These are phyloP conservation scores for Dolichotis patagonum DNA, from an alignment of 2,113 vertebrate genomes.

Conservation along the genomic window DNA sequence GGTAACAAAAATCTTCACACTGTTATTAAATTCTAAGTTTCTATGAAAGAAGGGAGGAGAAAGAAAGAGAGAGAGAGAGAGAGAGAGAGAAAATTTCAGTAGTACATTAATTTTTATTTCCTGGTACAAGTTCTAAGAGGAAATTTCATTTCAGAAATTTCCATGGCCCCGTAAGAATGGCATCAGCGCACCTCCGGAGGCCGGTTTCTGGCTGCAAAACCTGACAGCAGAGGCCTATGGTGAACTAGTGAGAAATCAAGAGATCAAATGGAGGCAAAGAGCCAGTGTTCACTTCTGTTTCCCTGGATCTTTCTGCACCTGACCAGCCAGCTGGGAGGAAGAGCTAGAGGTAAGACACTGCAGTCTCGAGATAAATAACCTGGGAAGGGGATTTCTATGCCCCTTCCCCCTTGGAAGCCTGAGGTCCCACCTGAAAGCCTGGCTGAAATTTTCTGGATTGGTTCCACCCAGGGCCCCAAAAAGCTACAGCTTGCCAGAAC, in stretches of 20 bases:
- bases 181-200: not conserved
- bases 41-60: not conserved
- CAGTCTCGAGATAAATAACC: not conserved
- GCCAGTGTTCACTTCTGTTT: not conserved
- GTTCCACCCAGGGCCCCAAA: constrained; percentile 58
- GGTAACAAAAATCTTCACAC: not conserved
- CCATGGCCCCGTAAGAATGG: not conserved
- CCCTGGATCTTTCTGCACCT: not conserved
- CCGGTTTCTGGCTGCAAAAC: not conserved
- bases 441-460: constrained; percentile 20
- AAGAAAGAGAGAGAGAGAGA: not conserved
- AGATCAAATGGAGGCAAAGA: not conserved
- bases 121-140: not conserved
- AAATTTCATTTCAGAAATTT: not conserved
- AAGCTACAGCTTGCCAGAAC: constrained; percentile 38
- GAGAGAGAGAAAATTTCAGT: not conserved
- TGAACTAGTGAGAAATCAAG: not conserved
- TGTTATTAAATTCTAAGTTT: not conserved
- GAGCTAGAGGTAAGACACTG: not conserved
- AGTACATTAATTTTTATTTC: not conserved
- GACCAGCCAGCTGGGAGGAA: not conserved
- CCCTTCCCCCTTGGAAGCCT: not conserved
- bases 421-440: not conserved
- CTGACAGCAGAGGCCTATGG: not conserved
- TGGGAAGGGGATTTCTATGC: not conserved